Conservation (phyloP, 2,888 invertebrate genomes). For the Alloplasta piceator region DNA sequence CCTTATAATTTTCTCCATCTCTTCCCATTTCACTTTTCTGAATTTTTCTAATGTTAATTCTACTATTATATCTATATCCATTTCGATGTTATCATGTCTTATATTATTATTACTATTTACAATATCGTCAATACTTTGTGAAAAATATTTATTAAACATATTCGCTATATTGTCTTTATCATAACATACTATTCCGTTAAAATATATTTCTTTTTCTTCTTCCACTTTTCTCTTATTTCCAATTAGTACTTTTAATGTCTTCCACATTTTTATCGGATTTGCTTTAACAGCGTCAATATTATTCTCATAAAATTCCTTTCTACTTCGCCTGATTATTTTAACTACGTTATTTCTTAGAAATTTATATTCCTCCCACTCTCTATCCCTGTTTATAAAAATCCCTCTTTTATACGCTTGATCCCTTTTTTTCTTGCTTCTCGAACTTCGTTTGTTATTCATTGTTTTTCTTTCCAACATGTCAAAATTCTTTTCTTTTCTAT, state of each 20-base stretch:
- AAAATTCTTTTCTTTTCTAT: slow-evolving; percentile 8
- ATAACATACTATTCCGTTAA: slow-evolving; percentile 1
- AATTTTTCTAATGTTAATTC: background rate
- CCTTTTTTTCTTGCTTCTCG: too few species aligned
- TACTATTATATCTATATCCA: background rate
- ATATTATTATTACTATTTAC: background rate
- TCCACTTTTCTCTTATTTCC: slow-evolving; percentile 35
- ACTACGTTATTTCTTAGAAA: too few species aligned
- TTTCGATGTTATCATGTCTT: background rate
- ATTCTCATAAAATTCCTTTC: too few species aligned
- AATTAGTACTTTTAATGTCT: too few species aligned
- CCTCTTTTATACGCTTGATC: too few species aligned
- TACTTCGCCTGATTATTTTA: too few species aligned
- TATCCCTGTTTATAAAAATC: background rate
- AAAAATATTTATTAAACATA: slow-evolving; percentile 61
- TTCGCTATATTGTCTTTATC: slow-evolving; percentile 51
- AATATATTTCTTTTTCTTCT: slow-evolving; percentile 17
- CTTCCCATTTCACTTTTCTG: background rate
- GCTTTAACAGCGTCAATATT: background rate
- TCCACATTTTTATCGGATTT: slow-evolving; percentile 1
- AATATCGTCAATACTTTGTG: slow-evolving; percentile 46
- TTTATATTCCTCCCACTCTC: too few species aligned
- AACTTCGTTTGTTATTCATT: slow-evolving; percentile 31
- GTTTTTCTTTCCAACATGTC: slow-evolving; percentile 39
- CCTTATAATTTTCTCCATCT: slow-evolving; percentile 19